Evolutionary conservation across 2,888 invertebrate species (phyloP).

Genomic region (Cetonia aurata): DNA sequence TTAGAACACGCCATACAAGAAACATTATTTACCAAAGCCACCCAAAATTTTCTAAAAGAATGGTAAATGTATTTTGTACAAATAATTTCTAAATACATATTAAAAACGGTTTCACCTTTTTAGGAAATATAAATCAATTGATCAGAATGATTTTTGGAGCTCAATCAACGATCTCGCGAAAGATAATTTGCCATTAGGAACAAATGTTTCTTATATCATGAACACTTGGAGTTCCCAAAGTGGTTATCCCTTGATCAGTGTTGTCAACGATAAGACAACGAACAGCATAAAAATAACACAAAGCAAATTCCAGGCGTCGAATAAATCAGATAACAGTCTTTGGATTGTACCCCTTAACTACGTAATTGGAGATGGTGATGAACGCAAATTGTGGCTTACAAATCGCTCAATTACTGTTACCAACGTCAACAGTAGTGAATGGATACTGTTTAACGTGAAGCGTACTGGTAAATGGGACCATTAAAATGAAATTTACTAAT

Average conservation of each 20-base stretch:
- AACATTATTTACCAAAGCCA: constrained; percentile 69
- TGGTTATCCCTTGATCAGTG: constrained; percentile 76
- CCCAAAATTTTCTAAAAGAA: constrained; percentile 69
- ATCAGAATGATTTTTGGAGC: constrained; percentile 76
- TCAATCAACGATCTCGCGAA: constrained; percentile 27
- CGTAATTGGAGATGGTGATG: constrained; percentile 57
- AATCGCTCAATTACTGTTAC: constrained; percentile 47
- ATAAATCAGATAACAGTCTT: constrained; percentile 53
- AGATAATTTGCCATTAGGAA: constrained; percentile 58
- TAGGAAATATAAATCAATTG: constrained; percentile 73
- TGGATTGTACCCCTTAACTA: constrained; percentile 76
- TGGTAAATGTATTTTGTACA: constrained; percentile 65
- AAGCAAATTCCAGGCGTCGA: constrained; percentile 63
- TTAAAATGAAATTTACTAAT: too few species aligned
- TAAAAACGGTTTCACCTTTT: constrained; percentile 12
- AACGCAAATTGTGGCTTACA: constrained; percentile 56
- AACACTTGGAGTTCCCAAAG: constrained; percentile 80
- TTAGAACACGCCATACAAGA: constrained; percentile 71
- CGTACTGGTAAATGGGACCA: constrained; percentile 67
- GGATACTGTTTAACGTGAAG: constrained; percentile 74
- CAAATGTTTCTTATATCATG: constrained; percentile 74
- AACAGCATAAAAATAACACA: constrained; percentile 68
- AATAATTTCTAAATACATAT: not conserved
- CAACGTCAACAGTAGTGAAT: constrained; percentile 58
- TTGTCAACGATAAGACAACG: constrained; percentile 69